Evolutionary conservation across 2,113 vertebrate genomes (phyloP), one percentile per base, ranked within the genome.

Genomic region (Vanacampus margaritifer): DNA sequence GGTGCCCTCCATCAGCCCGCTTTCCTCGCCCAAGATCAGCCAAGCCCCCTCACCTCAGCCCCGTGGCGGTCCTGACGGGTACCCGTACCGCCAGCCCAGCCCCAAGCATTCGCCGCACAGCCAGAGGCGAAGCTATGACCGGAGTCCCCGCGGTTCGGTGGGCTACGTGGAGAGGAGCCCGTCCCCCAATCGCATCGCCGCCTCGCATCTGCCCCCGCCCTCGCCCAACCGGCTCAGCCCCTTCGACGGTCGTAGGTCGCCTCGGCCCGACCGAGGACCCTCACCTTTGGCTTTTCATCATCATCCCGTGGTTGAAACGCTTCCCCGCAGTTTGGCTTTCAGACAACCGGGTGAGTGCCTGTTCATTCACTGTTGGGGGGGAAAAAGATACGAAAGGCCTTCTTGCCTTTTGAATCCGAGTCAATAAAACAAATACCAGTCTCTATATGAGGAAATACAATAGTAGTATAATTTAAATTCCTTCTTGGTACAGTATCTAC

Each of bases 321-420:
- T 90, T 19, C 89, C 91, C 8, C 82, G 87, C 14, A 88, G 78
- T 28, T 86, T 88, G 61, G 6, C 51, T 13, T 76, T 75, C 54
- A 85, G 48, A 56, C 35, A 73, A 61, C 16, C 70, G 48, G 91
- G 91, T 92, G 65, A 79, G 86, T 75, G n/a, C 9, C 1, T 39
- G 39, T 11, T 5, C 32, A 12, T 32, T 53, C 11, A 4, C 4
- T 32, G 28, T 32, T 32, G 8, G 21, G 2, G 1, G 0, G 5
- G n/a, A 50, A 21, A 10, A 21, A 4, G 21, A 9, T 10, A 23
- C 21, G 9, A 48, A n/a, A 21, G 21, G 3, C 48, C 9, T 23
- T 51, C 48, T 21, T 10, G 21, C n/a, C 48, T n/a, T n/a, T 2
- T 51, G 48, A 54, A 54, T 54, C n/a, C 14, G 23, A 26, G 23